A percentile compares a stretch with the other conserved stretches of the same genome.
These are phyloP conservation scores for Erinaceus europaeus DNA, from an alignment of 2,113 vertebrate genomes.

Conservation along the genomic window DNA sequence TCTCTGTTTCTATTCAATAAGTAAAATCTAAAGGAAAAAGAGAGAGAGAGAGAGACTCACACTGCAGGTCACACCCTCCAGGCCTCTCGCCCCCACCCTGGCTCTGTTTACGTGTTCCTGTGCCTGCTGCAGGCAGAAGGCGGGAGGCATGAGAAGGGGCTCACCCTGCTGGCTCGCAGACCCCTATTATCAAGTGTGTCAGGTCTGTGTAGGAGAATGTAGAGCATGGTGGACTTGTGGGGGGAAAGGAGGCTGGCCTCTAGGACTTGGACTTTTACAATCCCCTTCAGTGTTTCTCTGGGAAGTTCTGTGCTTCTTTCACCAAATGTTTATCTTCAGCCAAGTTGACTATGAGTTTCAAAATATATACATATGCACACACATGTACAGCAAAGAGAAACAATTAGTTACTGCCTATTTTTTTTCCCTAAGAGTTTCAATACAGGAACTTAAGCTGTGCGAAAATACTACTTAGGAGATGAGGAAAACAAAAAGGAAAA, in stretches of 20 bases:
- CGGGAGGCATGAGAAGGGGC: background rate
- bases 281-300: background rate
- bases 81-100: background rate
- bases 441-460: background rate
- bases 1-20: too few species aligned
- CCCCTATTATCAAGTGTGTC: background rate
- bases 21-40: too few species aligned
- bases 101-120: background rate
- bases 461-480: background rate
- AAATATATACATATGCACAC: background rate
- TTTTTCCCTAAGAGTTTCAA: background rate
- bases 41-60: too few species aligned
- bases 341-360: background rate
- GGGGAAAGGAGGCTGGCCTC: background rate
- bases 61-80: background rate
- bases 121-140: background rate
- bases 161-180: background rate
- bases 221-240: too few species aligned
- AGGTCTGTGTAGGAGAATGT: too few species aligned
- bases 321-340: conserved; percentile 3
- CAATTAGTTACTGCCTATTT: background rate
- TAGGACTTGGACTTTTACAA: background rate
- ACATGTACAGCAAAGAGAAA: background rate
- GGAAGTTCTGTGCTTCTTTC: conserved; percentile 14
- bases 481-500: background rate